Conservation (phyloP, 2,797 vertebrate species). For the Buphagus erythrorhynchus region DNA sequence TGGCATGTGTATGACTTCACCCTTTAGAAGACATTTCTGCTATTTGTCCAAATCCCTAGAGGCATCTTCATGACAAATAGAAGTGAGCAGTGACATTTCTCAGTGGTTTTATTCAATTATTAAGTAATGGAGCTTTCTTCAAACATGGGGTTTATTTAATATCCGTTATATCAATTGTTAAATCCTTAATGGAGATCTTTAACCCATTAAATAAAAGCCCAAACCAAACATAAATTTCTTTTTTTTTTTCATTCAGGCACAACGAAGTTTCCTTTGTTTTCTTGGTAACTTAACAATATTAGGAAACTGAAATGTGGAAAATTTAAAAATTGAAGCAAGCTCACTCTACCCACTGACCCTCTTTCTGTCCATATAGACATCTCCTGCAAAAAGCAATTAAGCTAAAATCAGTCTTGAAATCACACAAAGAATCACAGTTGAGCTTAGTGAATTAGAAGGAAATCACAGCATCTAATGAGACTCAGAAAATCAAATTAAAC, state of each 20-base stretch:
- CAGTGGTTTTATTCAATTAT: constrained; percentile 5
- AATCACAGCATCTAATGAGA: not conserved
- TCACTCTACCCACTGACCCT: not conserved
- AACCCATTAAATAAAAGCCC: not conserved
- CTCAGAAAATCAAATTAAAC: not conserved
- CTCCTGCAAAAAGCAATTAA: not conserved
- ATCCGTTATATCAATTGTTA: not conserved
- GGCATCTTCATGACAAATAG: not conserved
- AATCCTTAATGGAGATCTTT: not conserved
- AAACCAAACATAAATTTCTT: not conserved
- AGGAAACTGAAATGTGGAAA: not conserved
- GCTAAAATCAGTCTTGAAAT: not conserved
- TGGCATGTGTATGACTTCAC: not conserved
- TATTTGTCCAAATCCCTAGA: not conserved
- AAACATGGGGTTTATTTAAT: not conserved
- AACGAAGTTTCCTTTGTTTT: not conserved
- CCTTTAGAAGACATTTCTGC: not conserved
- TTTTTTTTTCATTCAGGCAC: not conserved
- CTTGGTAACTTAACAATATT: not conserved
- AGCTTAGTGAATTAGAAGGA: not conserved
- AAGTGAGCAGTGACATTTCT: constrained; percentile 24
- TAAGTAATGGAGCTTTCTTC: not conserved
- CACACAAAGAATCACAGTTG: not conserved
- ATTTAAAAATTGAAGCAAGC: not conserved
- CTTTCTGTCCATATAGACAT: not conserved